Percentiles rank a stretch among this genome's conserved stretches.
Evolutionary conservation across 2,113 vertebrate genomes (phyloP).

Genomic region (Zingel zingel): DNA sequence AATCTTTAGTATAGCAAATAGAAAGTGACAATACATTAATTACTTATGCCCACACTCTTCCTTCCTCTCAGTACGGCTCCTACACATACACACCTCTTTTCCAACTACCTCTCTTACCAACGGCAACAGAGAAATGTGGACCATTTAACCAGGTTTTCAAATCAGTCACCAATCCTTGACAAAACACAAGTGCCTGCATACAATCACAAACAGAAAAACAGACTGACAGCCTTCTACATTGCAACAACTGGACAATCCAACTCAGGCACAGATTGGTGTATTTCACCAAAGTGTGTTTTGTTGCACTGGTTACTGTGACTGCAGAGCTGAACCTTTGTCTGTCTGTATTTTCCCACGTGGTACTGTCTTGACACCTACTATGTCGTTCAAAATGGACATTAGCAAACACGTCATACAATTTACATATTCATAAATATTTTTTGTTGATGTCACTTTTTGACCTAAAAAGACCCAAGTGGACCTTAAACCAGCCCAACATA

Average conservation of each 20-base stretch:
- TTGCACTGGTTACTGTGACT: not conserved
- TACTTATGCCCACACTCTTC: conserved; percentile 63
- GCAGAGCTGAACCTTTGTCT: not conserved
- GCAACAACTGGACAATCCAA: not conserved
- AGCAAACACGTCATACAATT: too few species aligned
- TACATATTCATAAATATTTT: not conserved
- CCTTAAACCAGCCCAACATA: not conserved
- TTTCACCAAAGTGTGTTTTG: not conserved
- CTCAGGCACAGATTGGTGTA: not conserved
- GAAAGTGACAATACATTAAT: conserved; percentile 76
- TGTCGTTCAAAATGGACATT: not conserved
- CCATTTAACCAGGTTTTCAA: conserved; percentile 24
- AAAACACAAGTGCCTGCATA: not conserved
- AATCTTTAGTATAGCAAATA: conserved; percentile 64
- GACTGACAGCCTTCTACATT: not conserved
- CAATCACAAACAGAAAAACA: not conserved
- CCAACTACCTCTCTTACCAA: conserved; percentile 15
- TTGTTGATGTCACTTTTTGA: not conserved
- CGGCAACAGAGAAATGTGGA: conserved; percentile 15
- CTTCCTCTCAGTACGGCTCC: conserved; percentile 5
- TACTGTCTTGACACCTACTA: not conserved
- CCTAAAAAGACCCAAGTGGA: not conserved
- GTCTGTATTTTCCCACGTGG: not conserved
- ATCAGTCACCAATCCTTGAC: conserved; percentile 19
- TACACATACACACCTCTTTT: conserved; percentile 10